Conservation (phyloP, 2,113 vertebrate genomes). For the Gavialis gangeticus region DNA sequence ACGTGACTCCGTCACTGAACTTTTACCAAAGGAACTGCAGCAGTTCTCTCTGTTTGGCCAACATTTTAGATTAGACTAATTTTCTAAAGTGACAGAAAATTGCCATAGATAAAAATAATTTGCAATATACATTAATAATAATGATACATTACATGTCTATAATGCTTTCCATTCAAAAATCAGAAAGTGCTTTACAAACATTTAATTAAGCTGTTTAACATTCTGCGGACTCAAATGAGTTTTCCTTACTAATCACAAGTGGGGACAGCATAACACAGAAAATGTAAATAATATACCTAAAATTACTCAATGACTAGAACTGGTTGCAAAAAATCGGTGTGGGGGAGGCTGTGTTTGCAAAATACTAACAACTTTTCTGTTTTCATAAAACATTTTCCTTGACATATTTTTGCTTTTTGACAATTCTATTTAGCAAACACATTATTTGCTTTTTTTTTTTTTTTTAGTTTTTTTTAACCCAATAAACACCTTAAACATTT, state of each 20-base stretch:
- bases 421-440: neutral
- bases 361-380: neutral
- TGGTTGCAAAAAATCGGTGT: neutral
- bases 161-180: conserved; percentile 22
- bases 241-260: neutral
- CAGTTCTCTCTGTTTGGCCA: conserved; percentile 26
- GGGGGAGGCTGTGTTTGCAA: neutral
- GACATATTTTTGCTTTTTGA: neutral
- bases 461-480: neutral
- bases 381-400: neutral
- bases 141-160: neutral
- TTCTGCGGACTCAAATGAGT: neutral
- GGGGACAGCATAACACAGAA: neutral
- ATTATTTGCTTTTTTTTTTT: neutral
- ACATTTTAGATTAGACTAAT: conserved; percentile 54
- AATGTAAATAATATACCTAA: neutral
- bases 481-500: neutral
- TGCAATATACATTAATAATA: conserved; percentile 39
- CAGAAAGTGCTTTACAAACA: conserved; percentile 32
- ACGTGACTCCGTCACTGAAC: neutral
- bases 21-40: conserved; percentile 21
- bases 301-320: neutral
- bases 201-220: conserved; percentile 2
- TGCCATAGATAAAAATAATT: conserved; percentile 62
- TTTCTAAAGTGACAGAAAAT: conserved; percentile 48